Conservation (phyloP, 1,140 invertebrate genomes). For the Dolichoris vasculosae region DNA sequence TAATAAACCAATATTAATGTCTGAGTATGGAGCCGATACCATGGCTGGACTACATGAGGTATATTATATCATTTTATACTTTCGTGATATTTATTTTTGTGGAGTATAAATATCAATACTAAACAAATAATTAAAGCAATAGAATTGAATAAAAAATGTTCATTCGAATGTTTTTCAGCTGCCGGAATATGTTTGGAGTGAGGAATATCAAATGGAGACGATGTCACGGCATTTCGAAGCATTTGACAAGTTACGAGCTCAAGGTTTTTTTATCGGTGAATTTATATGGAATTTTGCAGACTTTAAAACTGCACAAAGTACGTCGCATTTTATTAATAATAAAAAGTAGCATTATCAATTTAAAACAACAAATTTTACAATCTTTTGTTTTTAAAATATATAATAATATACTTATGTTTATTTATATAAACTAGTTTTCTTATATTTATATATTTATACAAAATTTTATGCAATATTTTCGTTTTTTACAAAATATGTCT, state of each 20-base stretch:
- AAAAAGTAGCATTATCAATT: neutral
- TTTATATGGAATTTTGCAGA: constrained; percentile 99
- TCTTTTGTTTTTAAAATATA: neutral
- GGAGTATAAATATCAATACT: neutral
- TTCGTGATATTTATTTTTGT: neutral
- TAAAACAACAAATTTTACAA: neutral
- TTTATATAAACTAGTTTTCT: no score
- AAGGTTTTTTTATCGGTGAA: constrained; percentile 93
- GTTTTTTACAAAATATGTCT: no score
- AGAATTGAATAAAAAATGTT: neutral
- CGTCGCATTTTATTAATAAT: constrained; percentile 51
- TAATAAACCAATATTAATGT: constrained; percentile 93
- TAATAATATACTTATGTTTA: no score
- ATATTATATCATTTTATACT: neutral
- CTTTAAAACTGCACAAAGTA: constrained; percentile 86
- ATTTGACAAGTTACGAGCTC: constrained; percentile 87
- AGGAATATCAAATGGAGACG: constrained; percentile 93
- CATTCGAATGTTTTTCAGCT: constrained; percentile 72
- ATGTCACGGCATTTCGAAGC: constrained; percentile 91
- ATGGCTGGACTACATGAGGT: constrained; percentile 87
- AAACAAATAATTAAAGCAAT: neutral
- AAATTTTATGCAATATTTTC: no score
- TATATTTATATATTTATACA: no score
- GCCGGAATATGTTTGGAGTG: constrained; percentile 92
- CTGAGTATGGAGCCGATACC: constrained; percentile 97